A percentile compares a stretch with the other conserved stretches of the same genome.
Conservation (phyloP, 1,140 invertebrate genomes). For the Cyclina sinensis region DNA sequence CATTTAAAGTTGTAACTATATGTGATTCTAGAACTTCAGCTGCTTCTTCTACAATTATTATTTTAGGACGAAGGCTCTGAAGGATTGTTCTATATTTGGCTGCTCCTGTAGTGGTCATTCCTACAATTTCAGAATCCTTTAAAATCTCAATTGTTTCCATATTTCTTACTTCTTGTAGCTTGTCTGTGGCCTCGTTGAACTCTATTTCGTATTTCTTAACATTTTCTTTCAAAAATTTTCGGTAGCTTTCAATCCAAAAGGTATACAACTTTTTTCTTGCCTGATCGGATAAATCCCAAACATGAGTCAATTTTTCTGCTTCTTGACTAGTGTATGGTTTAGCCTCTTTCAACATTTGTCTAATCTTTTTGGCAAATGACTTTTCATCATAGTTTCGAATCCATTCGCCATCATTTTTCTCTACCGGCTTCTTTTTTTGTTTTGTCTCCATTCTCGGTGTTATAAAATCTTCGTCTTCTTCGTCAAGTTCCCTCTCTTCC, state of each 20-base stretch:
- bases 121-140: conserved; percentile 80
- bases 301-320: conserved; percentile 58
- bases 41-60: conserved; percentile 85
- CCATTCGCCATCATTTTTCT: conserved; percentile 37
- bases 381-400: not conserved
- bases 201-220: conserved; percentile 18
- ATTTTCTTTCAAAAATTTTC: not conserved
- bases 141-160: conserved; percentile 79
- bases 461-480: conserved; percentile 61
- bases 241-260: conserved; percentile 80
- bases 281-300: conserved; percentile 66
- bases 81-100: conserved; percentile 78
- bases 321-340: conserved; percentile 56
- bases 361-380: conserved; percentile 37
- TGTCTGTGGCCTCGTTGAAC: conserved; percentile 9
- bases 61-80: conserved; percentile 75
- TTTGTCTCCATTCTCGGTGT: not conserved
- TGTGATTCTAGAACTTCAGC: conserved; percentile 86
- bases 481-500: conserved; percentile 68
- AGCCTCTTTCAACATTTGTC: conserved; percentile 52
- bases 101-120: conserved; percentile 85
- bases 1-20: conserved; percentile 88
- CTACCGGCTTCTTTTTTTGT: not conserved
- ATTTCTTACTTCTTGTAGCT: conserved; percentile 73
- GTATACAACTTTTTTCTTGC: conserved; percentile 82